phyloP scores from a whole-genome alignment of 2,888 invertebrate genomes.

The Ormyrus rosae region DNA sequence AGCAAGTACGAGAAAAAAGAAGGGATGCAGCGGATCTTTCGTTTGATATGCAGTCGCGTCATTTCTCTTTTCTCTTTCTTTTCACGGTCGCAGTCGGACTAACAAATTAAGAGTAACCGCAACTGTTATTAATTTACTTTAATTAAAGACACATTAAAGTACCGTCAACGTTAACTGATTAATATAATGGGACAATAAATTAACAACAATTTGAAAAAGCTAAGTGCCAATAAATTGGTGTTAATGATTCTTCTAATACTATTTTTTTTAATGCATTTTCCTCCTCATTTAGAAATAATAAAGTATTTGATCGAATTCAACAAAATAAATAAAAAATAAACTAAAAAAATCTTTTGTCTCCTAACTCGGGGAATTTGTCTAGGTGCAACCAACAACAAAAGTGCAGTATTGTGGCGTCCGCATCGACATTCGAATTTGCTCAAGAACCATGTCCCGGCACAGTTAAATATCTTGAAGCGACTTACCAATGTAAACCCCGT shows the following conservation, averaged over 20 bases:
- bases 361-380: slow-evolving; percentile 61
- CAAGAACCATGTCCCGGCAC: slow-evolving; percentile 93
- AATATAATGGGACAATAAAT: no score
- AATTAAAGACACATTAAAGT: no score
- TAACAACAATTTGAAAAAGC: no score
- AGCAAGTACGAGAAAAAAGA: not conserved
- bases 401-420: slow-evolving; percentile 93
- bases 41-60: slow-evolving; percentile 56
- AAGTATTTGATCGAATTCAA: no score
- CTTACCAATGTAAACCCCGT: slow-evolving; percentile 77
- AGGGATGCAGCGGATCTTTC: slow-evolving; percentile 27
- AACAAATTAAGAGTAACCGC: no score
- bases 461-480: slow-evolving; percentile 94
- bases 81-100: not conserved
- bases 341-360: no score
- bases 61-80: slow-evolving; percentile 55
- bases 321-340: not conserved
- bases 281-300: no score
- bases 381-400: slow-evolving; percentile 94
- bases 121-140: no score
- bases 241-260: no score
- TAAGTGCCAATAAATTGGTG: no score
- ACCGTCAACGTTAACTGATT: no score
- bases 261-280: no score
- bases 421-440: slow-evolving; percentile 83